Percentiles rank a stretch among this genome's conserved stretches.
Evolutionary conservation across 2,888 invertebrate genomes (phyloP).

Genomic region (Cryptocephalus moraei): DNA sequence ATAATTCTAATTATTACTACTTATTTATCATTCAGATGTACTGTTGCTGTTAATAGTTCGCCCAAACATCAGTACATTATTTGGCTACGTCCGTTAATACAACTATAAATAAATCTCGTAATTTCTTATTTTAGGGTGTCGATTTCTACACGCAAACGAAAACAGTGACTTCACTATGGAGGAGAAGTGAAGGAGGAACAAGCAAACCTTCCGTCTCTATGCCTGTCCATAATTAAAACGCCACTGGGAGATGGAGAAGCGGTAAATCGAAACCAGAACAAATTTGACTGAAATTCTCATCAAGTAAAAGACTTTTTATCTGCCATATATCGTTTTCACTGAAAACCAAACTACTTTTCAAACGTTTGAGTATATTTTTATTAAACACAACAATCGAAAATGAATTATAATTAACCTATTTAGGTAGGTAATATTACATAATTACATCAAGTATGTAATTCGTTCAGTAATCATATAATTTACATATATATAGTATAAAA

Average conservation of each 20-base stretch:
- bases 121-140: constrained; percentile 62
- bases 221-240: constrained; percentile 34
- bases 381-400: constrained; percentile 34
- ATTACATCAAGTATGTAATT: constrained; percentile 22
- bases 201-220: constrained; percentile 32
- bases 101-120: too few relatives aligned
- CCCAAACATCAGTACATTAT: too few relatives aligned
- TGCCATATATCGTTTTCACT: too few relatives aligned
- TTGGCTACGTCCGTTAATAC: too few relatives aligned
- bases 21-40: too few relatives aligned
- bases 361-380: constrained; percentile 32
- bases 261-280: too few relatives aligned
- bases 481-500: constrained; percentile 24
- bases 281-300: too few relatives aligned
- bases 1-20: too few relatives aligned
- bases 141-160: constrained; percentile 97
- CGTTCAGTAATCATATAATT: constrained; percentile 19
- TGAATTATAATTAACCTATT: constrained; percentile 13
- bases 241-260: too few relatives aligned
- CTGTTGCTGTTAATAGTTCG: too few relatives aligned
- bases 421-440: constrained; percentile 26
- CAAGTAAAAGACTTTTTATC: too few relatives aligned
- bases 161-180: constrained; percentile 94
- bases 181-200: constrained; percentile 24
- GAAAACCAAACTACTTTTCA: neutral